Conservation (phyloP, 2,888 invertebrate genomes). For the Cephus sareptanus region DNA sequence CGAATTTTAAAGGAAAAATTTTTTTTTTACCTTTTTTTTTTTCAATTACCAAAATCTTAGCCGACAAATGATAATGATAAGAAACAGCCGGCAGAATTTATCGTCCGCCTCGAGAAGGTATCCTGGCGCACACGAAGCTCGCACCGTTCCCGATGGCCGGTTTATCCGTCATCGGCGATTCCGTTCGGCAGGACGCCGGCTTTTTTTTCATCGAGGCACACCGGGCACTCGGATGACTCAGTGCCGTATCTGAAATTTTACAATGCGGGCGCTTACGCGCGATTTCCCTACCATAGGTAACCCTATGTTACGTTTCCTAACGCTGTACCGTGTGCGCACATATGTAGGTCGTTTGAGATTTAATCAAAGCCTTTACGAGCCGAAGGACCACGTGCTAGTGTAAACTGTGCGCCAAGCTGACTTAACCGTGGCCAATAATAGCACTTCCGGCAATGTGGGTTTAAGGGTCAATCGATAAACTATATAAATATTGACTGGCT, state of each 20-base stretch:
- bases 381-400: background rate
- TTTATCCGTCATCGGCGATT: conserved; percentile 3
- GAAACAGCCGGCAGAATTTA: background rate
- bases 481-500: conserved; percentile 28
- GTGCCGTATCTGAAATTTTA: background rate
- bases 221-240: background rate
- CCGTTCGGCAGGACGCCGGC: background rate
- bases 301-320: background rate
- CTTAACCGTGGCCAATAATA: background rate
- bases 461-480: conserved; percentile 37
- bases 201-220: background rate
- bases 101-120: background rate
- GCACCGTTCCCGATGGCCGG: background rate
- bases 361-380: conserved; percentile 20
- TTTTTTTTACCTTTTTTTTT: too few relatives aligned
- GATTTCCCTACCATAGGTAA: background rate
- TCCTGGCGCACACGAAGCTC: background rate
- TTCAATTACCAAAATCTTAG: background rate
- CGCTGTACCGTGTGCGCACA: background rate
- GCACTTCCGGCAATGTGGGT: conserved; percentile 20
- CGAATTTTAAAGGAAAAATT: background rate
- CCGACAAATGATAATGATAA: background rate
- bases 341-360: conserved; percentile 29
- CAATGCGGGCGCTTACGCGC: background rate
- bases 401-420: conserved; percentile 9